These are phyloP conservation scores for Anhinga rufa DNA, from an alignment of 2,113 vertebrate genomes.

Conservation along the genomic window DNA sequence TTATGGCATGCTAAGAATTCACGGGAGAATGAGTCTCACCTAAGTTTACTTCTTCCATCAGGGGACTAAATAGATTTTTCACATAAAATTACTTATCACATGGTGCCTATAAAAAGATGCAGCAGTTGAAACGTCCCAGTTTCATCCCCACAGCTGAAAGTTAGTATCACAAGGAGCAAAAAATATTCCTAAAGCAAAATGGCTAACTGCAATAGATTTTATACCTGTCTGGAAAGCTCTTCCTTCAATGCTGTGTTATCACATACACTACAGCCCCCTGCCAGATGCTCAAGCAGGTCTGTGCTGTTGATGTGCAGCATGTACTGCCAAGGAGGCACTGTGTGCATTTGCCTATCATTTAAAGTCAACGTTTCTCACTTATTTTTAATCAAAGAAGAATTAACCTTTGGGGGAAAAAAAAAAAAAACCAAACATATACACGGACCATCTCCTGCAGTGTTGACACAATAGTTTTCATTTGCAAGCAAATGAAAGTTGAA, in stretches of 20 bases:
- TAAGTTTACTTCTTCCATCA: constrained; percentile 39
- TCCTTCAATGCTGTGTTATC: neutral
- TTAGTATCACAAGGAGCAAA: neutral
- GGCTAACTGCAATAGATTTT: neutral
- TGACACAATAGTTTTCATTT: constrained; percentile 19
- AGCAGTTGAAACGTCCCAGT: constrained; percentile 4
- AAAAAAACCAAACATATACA: neutral
- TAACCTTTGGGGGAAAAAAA: neutral
- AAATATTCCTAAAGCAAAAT: neutral
- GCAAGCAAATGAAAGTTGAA: constrained; percentile 8
- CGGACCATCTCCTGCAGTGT: neutral
- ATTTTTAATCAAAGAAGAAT: neutral
- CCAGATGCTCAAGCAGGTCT: neutral
- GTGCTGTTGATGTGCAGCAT: neutral
- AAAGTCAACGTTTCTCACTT: neutral
- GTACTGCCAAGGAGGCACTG: neutral
- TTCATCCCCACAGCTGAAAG: neutral
- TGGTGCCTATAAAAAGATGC: constrained; percentile 8
- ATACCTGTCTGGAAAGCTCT: neutral
- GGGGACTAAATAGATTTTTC: constrained; percentile 24
- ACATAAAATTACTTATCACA: constrained; percentile 16
- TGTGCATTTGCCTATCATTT: neutral
- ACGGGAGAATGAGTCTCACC: neutral
- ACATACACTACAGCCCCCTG: neutral
- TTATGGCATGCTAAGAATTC: constrained; percentile 2